Evolutionary conservation across 2,797 vertebrate species (phyloP), one percentile per base, ranked within the genome.

Genomic region (Sebastes miniatus): DNA sequence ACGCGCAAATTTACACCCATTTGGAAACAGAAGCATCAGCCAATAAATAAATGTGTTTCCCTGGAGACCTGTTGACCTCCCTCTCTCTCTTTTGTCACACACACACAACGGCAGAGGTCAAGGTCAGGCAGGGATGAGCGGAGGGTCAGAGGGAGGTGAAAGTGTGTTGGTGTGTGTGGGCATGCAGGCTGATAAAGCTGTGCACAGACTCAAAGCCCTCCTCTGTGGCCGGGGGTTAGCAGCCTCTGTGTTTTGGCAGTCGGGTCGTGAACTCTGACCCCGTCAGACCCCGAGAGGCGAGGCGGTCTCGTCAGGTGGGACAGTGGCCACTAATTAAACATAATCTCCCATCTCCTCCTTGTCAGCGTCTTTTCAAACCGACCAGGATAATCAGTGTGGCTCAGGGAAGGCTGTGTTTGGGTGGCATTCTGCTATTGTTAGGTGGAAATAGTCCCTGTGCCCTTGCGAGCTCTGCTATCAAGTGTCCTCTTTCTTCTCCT

Each of bases 281-380:
- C 72, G 24, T 61, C 68, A 63, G 84, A 87, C 84, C 79, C 81
- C 62, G 65, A 87, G 79, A 83, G 86, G 80, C 3, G 12, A 76
- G 69, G 83, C 57, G 18, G 78, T 71, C 79, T 29, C 59, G 63
- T 87, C 88, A 93, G 87, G 76, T 88, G 91, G 91, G 87, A 77
- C 74, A 66, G 74, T 70, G 77, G 76, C 71, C 80, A 73, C 91
- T 94, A 94, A 95, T 92, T 95, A 63, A 88, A 94, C 88, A 90
- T 94, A 92, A 93, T 95, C 90, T 91, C 83, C 81, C 81, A 92
- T 93, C 87, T 91, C 83, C 83, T 83, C 73, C 88, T 93, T 90
- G 83, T 91, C 92, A 84, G 83, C 76, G 73, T 88, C 77, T 66
- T 93, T 94, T 89, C 69, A 86, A 79, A 85, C 56, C 58, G 76